Evolutionary conservation across 1,140 invertebrate species (phyloP).

Genomic region (Laodelphax striatellus): DNA sequence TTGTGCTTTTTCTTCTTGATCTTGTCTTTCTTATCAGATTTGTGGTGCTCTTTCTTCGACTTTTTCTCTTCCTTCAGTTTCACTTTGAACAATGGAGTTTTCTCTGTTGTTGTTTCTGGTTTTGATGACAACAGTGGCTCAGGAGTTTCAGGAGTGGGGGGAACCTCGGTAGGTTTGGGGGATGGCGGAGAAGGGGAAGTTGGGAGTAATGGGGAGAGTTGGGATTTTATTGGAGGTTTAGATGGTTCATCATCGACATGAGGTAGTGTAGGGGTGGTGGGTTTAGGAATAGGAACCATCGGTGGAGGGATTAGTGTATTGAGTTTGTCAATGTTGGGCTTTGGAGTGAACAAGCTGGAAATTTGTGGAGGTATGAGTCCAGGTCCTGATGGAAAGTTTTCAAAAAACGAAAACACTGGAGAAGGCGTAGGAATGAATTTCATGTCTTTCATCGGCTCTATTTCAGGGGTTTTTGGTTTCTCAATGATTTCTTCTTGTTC

Average conservation of each 20-base stretch:
- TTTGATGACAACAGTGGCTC: no score
- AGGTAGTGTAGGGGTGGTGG: no score
- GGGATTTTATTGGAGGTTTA: no score
- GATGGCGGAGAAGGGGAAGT: no score
- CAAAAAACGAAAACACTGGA: constrained; percentile 37
- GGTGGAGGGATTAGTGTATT: constrained; percentile 36
- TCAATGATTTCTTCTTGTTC: constrained; percentile 8
- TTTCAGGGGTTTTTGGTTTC: constrained; percentile 52
- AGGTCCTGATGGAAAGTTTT: constrained; percentile 42
- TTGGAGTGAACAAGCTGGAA: constrained; percentile 30
- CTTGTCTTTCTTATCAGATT: constrained; percentile 52
- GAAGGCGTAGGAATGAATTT: constrained; percentile 34
- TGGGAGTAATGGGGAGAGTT: no score
- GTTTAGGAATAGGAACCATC: constrained; percentile 19
- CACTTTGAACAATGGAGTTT: no score
- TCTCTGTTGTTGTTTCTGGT: no score
- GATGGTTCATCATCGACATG: no score
- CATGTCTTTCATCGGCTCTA: constrained; percentile 29
- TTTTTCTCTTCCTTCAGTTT: no score
- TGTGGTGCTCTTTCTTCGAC: constrained; percentile 42
- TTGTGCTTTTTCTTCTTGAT: constrained; percentile 69
- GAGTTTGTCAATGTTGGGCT: constrained; percentile 35
- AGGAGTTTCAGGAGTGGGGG: no score
- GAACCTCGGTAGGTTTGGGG: no score
- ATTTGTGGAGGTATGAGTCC: constrained; percentile 46